Base-by-base conservation (phyloP, 2,113 vertebrate species). In the Gasterosteus nipponicus region DNA sequence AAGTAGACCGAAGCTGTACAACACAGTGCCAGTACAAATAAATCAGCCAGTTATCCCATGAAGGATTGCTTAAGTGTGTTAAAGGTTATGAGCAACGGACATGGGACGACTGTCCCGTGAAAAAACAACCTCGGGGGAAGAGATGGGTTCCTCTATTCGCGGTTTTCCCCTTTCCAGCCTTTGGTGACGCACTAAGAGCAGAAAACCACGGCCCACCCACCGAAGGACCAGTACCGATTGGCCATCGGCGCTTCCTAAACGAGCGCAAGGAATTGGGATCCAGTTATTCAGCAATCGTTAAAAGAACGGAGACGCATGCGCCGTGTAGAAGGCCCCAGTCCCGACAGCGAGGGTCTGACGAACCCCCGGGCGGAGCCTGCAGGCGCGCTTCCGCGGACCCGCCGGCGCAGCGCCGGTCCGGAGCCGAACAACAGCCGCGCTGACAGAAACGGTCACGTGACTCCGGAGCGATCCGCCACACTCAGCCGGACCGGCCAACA, bases 401-500 rank as follows among this genome's bases (percentile, higher is more conserved):
- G 9, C 14, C 31, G 42, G 18, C 29, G 49, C 31, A 14, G 11
- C 44, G 5, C 67, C 12, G 22, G 29, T 68, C 60, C 29, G 66
- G 62, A 59, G 61, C 75, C 49, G 53, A 85, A 87, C 80, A 82
- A 88, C 77, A 81, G 41, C 58, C 19, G 16, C 65, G 56, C 61
- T 78, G 70, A 83, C 83, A 77, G 71, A 22, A 59, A 10, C 60
- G 11, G 47, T 60, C 89, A 91, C 80, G 90, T 90, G 88, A 91
- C 80, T 87, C 84, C 75, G 75, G 11, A 83, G 75, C 81, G 81
- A 75, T 80, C 79, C 75, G 78, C 84, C 81, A 80, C 78, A 69
- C 84, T 83, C 86, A 84, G 73, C 89, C 86, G 84, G 78, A 84
- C 12, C 74, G 65, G 74, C 68, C 39, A 73, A 75, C 6, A 47